Base-by-base conservation (phyloP, 1,140 invertebrate species). In the Cherax destructor region DNA sequence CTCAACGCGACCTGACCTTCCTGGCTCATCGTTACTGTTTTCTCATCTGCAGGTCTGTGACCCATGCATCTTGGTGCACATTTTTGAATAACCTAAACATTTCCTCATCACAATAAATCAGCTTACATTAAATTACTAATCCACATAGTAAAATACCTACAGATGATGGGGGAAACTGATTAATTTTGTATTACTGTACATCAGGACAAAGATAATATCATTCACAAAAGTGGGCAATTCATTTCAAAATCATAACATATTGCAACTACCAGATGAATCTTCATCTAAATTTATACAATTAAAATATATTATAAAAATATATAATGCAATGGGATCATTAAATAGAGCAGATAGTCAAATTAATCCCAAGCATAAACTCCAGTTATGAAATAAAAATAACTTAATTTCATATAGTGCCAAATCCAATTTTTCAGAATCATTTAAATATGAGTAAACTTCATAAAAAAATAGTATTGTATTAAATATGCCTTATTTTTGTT, bases 51-150 rank as follows among this genome's bases (percentile, higher is more conserved):
- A 41, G 30, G 30, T 41, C 30, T 41, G 30, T 41, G 30, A 41
- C 30, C 30, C 30, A 41, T 41, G 30, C 30, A 41, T 2, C 0
- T 41, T 41, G 30, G 30, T 41, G 30, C 30, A 41, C 30, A 41
- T 41, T 41, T 41, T 2, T 41, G 30, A 41, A 41, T 41, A 41
- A 41, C 30, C n/a, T n/a, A n/a, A 41, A 41, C 30, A 41, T 41
- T 41, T 41, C 0, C 30, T 41, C 30, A 76, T 52, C 72, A 13
- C 18, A 61, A 21, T 10, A 69, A 83, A 69, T n/a, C 41, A 69
- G 59, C 69, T 61, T 69, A 83, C 30, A 83, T 83, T 83, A 41
- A 83, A 65, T 69, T 16, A 83, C 59, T 83, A 83, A 69, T 83
- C 61, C 61, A 83, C 47, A 56, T n/a, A 47, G 81, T 49, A 56